These are phyloP conservation scores for Micrasema minimum DNA, from an alignment of 1,140 invertebrate genomes.

Conservation along the genomic window DNA sequence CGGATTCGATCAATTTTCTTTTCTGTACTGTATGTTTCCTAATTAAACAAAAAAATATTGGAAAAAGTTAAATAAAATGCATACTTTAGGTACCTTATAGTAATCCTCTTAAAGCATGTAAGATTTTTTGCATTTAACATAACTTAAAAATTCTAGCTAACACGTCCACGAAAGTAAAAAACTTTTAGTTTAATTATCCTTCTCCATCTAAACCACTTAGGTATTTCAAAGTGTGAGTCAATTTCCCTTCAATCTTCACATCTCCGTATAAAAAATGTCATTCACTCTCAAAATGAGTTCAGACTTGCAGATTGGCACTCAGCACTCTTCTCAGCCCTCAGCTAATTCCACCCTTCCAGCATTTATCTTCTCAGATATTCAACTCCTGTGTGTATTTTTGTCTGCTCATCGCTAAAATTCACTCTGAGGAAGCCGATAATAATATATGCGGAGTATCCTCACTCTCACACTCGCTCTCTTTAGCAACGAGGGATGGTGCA, in stretches of 20 bases:
- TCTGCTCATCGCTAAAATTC: constrained; percentile 51
- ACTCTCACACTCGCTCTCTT: no score
- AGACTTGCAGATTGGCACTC: constrained; percentile 44
- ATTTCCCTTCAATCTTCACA: constrained; percentile 38
- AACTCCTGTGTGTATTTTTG: constrained; percentile 36
- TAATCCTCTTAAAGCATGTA: no score
- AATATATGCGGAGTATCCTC: constrained; percentile 52
- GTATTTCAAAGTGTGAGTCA: constrained; percentile 22
- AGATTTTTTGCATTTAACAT: no score
- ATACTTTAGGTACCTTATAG: no score
- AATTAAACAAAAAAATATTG: no score
- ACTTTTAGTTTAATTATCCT: no score
- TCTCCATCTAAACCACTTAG: constrained; percentile 15
- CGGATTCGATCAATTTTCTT: no score
- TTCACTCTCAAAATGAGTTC: constrained; percentile 21
- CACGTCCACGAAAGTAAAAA: no score
- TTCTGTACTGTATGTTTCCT: no score
- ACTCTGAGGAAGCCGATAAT: constrained; percentile 48
- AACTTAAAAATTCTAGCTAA: no score
- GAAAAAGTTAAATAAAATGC: no score
- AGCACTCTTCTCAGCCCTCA: constrained; percentile 16
- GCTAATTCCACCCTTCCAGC: background rate
- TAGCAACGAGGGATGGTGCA: constrained; percentile 29
- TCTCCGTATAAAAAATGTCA: constrained; percentile 34
- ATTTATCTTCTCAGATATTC: constrained; percentile 36